Percentiles rank a stretch among this genome's conserved stretches.
These are phyloP conservation scores for Drosophila kurseongensis DNA, from an alignment of 1,140 invertebrate genomes.

Conservation along the genomic window DNA sequence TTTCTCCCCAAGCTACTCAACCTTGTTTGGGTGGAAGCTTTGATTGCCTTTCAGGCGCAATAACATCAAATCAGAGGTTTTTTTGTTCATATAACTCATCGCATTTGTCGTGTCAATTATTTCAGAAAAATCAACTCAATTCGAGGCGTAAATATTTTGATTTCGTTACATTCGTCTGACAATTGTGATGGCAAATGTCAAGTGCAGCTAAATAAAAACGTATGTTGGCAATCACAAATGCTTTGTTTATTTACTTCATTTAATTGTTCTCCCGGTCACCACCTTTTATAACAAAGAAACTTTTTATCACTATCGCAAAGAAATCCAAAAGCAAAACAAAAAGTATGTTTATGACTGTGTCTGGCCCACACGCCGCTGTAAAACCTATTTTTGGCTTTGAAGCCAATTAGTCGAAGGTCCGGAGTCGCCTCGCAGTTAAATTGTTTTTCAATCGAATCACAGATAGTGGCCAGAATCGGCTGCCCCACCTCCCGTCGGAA, in stretches of 20 bases:
- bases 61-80: slow-evolving; percentile 48
- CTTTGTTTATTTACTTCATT: slow-evolving; percentile 27
- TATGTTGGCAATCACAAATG: slow-evolving; percentile 16
- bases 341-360: slow-evolving; percentile 19
- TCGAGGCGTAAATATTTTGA: slow-evolving; percentile 70
- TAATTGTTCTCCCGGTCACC: slow-evolving; percentile 28
- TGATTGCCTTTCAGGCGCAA: slow-evolving; percentile 66
- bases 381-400: slow-evolving; percentile 7
- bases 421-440: slow-evolving; percentile 4
- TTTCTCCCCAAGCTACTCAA: slow-evolving; percentile 2
- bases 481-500: slow-evolving; percentile 17
- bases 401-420: slow-evolving; percentile 37
- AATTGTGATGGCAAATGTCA: slow-evolving; percentile 37
- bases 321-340: slow-evolving; percentile 12
- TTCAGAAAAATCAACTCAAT: slow-evolving; percentile 37
- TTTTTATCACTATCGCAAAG: slow-evolving; percentile 30
- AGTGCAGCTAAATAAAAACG: slow-evolving; percentile 36
- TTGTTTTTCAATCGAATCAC: slow-evolving; percentile 16
- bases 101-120: slow-evolving; percentile 66
- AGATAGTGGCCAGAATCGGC: not conserved
- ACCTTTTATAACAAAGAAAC: slow-evolving; percentile 20
- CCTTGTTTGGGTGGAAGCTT: slow-evolving; percentile 20
- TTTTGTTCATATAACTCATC: slow-evolving; percentile 43
- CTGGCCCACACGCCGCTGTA: slow-evolving; percentile 1
- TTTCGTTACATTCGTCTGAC: slow-evolving; percentile 43